Evolutionary conservation across 2,888 invertebrate genomes (phyloP).

Genomic region (Ormyrus nitidulus): DNA sequence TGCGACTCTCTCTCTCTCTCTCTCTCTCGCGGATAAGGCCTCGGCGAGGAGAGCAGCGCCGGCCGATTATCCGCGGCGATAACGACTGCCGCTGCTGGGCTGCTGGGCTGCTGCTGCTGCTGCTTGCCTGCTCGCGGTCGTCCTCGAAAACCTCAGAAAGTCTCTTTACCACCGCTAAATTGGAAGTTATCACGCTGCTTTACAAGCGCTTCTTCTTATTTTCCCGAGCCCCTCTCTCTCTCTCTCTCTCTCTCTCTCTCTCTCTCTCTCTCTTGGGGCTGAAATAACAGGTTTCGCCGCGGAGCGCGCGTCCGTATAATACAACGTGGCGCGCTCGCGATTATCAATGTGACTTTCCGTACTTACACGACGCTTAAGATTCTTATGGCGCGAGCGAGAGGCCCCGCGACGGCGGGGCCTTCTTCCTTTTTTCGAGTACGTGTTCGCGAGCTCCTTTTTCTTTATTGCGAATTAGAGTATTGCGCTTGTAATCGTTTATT

Average conservation of each 20-base stretch:
- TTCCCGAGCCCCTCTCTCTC: not conserved
- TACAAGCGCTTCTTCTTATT: constrained; percentile 43
- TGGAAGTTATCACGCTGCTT: constrained; percentile 50
- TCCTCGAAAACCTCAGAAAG: constrained; percentile 44
- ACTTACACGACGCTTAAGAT: constrained; percentile 41
- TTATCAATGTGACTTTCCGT: constrained; percentile 47
- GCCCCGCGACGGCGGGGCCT: not conserved
- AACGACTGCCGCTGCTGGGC: constrained; percentile 22
- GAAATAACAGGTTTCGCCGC: constrained; percentile 52
- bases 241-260: not conserved
- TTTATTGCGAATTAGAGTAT: not conserved
- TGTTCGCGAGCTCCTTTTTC: not conserved
- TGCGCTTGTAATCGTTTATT: constrained; percentile 23
- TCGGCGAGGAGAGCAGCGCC: constrained; percentile 19
- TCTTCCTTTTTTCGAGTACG: not conserved
- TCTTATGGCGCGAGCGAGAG: constrained; percentile 14
- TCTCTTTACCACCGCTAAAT: constrained; percentile 48
- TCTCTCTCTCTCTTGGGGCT: not conserved
- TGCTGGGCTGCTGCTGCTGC: not conserved
- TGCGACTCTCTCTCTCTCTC: constrained; percentile 2
- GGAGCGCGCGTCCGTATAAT: not conserved
- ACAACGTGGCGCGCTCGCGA: constrained; percentile 17
- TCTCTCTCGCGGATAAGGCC: constrained; percentile 36
- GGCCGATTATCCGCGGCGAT: constrained; percentile 52
- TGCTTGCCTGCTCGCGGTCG: constrained; percentile 32